Evolutionary conservation across 2,888 invertebrate species (phyloP).

Genomic region (Archips crataeganus): DNA sequence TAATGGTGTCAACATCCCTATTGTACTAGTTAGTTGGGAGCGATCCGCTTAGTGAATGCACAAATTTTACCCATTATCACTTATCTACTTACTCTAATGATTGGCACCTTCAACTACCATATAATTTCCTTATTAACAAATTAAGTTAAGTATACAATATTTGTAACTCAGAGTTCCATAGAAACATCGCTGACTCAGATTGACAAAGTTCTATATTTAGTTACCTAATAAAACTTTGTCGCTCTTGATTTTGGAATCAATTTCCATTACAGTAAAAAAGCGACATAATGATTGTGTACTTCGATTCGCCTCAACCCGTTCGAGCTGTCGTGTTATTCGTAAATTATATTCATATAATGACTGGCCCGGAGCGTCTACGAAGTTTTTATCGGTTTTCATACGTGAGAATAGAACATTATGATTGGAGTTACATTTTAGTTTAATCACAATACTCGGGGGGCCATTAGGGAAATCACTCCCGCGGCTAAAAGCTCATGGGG

Average conservation of each 20-base stretch:
- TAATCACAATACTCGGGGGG: constrained; percentile 34
- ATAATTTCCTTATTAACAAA: constrained; percentile 29
- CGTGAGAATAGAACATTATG: constrained; percentile 68
- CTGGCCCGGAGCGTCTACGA: constrained; percentile 67
- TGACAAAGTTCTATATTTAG: neutral
- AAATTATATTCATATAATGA: constrained; percentile 70
- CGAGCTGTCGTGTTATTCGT: constrained; percentile 56
- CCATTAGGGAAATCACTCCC: constrained; percentile 56
- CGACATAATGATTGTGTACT: neutral
- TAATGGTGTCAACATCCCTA: too few relatives aligned
- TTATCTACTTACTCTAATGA: constrained; percentile 2
- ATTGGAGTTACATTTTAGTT: constrained; percentile 52
- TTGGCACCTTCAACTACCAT: constrained; percentile 12
- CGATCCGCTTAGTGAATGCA: too few relatives aligned
- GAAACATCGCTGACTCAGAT: neutral
- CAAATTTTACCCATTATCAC: neutral
- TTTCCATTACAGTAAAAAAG: neutral
- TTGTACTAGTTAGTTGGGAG: neutral
- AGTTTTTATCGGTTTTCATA: constrained; percentile 77
- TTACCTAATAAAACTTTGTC: neutral
- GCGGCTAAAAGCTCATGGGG: constrained; percentile 49
- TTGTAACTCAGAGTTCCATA: neutral
- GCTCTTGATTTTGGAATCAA: neutral
- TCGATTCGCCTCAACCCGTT: constrained; percentile 33
- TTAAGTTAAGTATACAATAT: too few relatives aligned